phyloP scores from a whole-genome alignment of 2,797 vertebrate species.

The Myripristis jacobus region DNA sequence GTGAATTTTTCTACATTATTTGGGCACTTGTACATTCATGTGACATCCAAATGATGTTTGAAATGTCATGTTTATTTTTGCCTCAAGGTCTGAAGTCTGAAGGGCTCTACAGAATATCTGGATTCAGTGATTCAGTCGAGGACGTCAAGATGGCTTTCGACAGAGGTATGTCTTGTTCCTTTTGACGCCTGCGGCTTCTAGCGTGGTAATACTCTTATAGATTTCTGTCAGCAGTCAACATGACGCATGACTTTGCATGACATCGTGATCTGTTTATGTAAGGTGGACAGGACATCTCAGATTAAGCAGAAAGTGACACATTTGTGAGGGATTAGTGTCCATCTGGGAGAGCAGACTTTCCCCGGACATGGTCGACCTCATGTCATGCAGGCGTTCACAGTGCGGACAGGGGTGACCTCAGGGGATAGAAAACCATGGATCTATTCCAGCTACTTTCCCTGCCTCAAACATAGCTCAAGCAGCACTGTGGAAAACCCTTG shows the following conservation, averaged over 20 bases:
- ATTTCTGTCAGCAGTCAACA: conserved; percentile 33
- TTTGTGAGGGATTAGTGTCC: conserved; percentile 73
- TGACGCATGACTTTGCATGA: conserved; percentile 15
- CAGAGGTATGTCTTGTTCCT: conserved; percentile 86
- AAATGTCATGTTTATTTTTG: conserved; percentile 50
- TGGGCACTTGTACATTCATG: not conserved
- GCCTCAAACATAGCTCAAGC: conserved; percentile 51
- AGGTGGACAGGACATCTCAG: conserved; percentile 38
- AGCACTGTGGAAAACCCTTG: conserved; percentile 10
- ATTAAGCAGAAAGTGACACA: conserved; percentile 76
- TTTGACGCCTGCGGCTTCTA: not conserved
- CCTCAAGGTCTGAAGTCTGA: conserved; percentile 94
- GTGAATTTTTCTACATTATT: conserved; percentile 53
- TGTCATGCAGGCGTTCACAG: conserved; percentile 45
- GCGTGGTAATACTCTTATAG: conserved; percentile 15
- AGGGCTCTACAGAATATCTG: conserved; percentile 97
- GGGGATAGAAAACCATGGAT: conserved; percentile 42
- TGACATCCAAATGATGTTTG: conserved; percentile 43
- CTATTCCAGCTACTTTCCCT: conserved; percentile 16
- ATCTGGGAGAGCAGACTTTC: conserved; percentile 56
- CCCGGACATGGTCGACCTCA: conserved; percentile 38
- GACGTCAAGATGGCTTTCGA: conserved; percentile 98
- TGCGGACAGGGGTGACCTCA: conserved; percentile 39
- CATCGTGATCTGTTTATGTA: conserved; percentile 46
- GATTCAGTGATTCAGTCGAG: conserved; percentile 98